Percentiles rank a stretch among this genome's conserved stretches.
Evolutionary conservation across 2,797 vertebrate genomes (phyloP).

Genomic region (Mastacembelus armatus): DNA sequence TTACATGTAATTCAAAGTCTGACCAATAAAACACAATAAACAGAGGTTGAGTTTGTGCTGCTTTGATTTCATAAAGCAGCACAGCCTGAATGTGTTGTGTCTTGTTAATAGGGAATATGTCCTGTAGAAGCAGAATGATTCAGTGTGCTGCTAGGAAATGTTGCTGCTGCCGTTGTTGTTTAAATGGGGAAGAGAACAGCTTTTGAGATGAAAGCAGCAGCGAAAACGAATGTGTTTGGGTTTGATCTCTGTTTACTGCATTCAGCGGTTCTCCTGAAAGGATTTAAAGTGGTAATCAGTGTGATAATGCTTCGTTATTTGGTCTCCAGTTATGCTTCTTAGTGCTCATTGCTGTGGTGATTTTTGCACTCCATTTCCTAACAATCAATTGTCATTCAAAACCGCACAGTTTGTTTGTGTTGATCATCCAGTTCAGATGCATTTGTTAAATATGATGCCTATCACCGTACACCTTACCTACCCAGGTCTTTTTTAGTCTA

Average conservation of each 20-base stretch:
- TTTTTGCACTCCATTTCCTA: slow-evolving; percentile 28
- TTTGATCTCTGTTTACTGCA: slow-evolving; percentile 65
- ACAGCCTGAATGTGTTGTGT: slow-evolving; percentile 14
- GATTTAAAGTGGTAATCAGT: slow-evolving; percentile 66
- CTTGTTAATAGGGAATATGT: slow-evolving; percentile 42
- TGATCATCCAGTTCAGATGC: slow-evolving; percentile 20
- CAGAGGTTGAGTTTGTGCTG: slow-evolving; percentile 27
- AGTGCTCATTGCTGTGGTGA: slow-evolving; percentile 26
- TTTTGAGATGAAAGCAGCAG: slow-evolving; percentile 54
- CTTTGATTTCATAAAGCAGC: slow-evolving; percentile 29
- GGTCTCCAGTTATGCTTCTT: slow-evolving; percentile 23
- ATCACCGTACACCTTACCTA: slow-evolving; percentile 12
- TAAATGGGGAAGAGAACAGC: slow-evolving; percentile 39
- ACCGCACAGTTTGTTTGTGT: neutral
- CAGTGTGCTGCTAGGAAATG: neutral
- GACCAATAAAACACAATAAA: slow-evolving; percentile 40
- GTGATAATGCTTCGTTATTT: slow-evolving; percentile 57
- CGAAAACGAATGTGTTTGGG: slow-evolving; percentile 46
- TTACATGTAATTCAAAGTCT: slow-evolving; percentile 52
- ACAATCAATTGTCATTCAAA: slow-evolving; percentile 52
- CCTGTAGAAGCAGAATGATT: slow-evolving; percentile 30
- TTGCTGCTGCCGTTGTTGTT: slow-evolving; percentile 23
- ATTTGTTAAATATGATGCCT: slow-evolving; percentile 1
- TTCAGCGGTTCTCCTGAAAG: slow-evolving; percentile 43
- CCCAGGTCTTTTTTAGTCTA: neutral